phyloP scores from a whole-genome alignment of 30 jellyfish, hydroid and myxozoan genomes.

The Pelagia noctiluca region DNA sequence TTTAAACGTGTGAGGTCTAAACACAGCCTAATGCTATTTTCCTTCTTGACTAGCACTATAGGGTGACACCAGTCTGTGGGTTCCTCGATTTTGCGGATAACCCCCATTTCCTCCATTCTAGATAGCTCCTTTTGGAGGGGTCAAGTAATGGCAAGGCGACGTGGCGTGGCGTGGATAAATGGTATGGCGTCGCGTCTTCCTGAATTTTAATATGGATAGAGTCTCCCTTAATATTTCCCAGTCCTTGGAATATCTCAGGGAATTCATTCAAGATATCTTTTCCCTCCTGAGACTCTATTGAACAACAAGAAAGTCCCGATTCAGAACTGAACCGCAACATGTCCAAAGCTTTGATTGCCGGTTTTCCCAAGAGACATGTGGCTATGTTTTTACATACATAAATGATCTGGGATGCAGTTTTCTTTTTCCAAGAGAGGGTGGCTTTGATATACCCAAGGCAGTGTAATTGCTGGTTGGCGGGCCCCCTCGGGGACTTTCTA shows the following conservation, averaged over 20 bases:
- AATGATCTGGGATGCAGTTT: neutral
- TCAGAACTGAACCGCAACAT: neutral
- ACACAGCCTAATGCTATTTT: conserved; percentile 19
- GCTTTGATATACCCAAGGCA: conserved; percentile 11
- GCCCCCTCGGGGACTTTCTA: conserved; percentile 5
- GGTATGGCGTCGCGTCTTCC: conserved; percentile 38
- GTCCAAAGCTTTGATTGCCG: conserved; percentile 16
- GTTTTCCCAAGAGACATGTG: conserved; percentile 18
- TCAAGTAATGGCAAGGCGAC: conserved; percentile 54
- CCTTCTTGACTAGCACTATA: conserved; percentile 25
- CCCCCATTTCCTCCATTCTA: conserved; percentile 41
- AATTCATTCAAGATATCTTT: neutral
- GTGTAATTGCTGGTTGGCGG: neutral
- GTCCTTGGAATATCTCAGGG: conserved; percentile 49
- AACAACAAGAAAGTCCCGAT: neutral
- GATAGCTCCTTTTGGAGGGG: conserved; percentile 47
- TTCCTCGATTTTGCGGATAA: conserved; percentile 36
- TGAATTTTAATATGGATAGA: conserved; percentile 42
- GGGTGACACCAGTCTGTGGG: conserved; percentile 58
- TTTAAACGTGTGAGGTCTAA: conserved; percentile 22
- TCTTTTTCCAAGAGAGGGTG: neutral
- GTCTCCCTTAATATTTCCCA: conserved; percentile 50
- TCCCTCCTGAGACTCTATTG: neutral
- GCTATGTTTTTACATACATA: conserved; percentile 21
- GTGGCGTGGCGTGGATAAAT: conserved; percentile 38